phyloP scores from a whole-genome alignment of 2,113 vertebrate genomes.

The Xenopus borealis region DNA sequence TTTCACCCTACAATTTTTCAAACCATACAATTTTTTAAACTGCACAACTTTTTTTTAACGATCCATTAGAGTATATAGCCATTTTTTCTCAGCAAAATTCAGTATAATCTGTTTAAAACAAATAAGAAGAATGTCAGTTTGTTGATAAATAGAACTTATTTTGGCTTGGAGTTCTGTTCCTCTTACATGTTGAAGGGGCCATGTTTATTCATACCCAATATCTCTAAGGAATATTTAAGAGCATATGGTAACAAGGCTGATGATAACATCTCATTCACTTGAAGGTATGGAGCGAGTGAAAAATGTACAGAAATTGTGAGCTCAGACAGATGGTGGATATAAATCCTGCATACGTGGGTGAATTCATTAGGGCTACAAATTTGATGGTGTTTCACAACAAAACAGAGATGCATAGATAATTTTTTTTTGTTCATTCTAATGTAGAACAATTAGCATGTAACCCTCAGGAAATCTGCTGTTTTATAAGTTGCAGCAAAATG shows the following conservation, averaged over 20 bases:
- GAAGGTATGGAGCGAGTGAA: conserved; percentile 15
- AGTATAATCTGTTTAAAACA: too few species aligned
- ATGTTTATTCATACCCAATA: not conserved
- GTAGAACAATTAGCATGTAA: conserved; percentile 14
- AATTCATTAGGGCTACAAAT: conserved; percentile 16
- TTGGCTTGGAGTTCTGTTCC: too few species aligned
- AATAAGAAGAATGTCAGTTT: too few species aligned
- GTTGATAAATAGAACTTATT: too few species aligned
- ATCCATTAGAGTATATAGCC: too few species aligned
- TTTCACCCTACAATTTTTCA: too few species aligned
- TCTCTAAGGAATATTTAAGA: not conserved
- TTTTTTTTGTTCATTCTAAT: conserved; percentile 19
- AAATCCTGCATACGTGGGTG: conserved; percentile 8
- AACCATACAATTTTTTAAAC: too few species aligned
- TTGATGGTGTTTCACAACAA: conserved; percentile 3
- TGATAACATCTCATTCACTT: conserved; percentile 21
- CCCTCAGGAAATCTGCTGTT: not conserved
- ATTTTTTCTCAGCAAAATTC: too few species aligned
- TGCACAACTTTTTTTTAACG: too few species aligned
- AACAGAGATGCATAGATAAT: conserved; percentile 16
- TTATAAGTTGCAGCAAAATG: conserved; percentile 10
- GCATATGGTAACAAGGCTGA: conserved; percentile 25
- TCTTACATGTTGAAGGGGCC: too few species aligned
- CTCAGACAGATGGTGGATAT: conserved; percentile 36
- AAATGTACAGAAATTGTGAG: conserved; percentile 14